Evolutionary conservation across 2,888 invertebrate species (phyloP).

Genomic region (Scotopteryx bipunctaria): DNA sequence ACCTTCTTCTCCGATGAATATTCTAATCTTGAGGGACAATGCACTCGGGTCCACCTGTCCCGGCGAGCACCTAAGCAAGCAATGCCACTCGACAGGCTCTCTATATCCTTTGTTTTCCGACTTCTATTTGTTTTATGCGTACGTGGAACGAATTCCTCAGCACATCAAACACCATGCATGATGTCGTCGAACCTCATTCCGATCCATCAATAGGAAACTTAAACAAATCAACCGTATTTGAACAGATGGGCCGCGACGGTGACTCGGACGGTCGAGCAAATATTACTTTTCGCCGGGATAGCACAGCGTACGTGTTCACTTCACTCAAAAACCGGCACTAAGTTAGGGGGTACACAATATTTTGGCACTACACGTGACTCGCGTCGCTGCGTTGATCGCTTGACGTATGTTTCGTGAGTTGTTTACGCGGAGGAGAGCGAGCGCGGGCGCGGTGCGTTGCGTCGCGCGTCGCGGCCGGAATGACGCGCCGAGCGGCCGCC

Average conservation of each 20-base stretch:
- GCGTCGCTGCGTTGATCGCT: conserved; percentile 48
- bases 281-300: conserved; percentile 43
- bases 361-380: conserved; percentile 66
- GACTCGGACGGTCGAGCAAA: conserved; percentile 46
- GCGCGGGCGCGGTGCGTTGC: conserved; percentile 60
- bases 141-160: conserved; percentile 75
- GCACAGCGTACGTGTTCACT: conserved; percentile 55
- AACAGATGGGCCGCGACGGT: conserved; percentile 63
- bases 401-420: conserved; percentile 38
- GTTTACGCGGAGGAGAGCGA: conserved; percentile 53
- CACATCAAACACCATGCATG: conserved; percentile 66
- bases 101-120: conserved; percentile 73
- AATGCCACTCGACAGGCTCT: conserved; percentile 58
- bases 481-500: conserved; percentile 67
- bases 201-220: conserved; percentile 74
- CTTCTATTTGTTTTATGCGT: conserved; percentile 73
- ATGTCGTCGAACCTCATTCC: conserved; percentile 67
- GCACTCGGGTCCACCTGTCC: conserved; percentile 66
- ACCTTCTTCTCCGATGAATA: conserved; percentile 58
- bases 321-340: conserved; percentile 61
- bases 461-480: conserved; percentile 79
- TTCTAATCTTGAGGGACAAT: conserved; percentile 56
- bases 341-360: conserved; percentile 57
- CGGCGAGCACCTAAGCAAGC: conserved; percentile 74
- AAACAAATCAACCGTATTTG: conserved; percentile 69